Conservation (phyloP, 2,113 vertebrate species). For the Rhabdomys dilectus region DNA sequence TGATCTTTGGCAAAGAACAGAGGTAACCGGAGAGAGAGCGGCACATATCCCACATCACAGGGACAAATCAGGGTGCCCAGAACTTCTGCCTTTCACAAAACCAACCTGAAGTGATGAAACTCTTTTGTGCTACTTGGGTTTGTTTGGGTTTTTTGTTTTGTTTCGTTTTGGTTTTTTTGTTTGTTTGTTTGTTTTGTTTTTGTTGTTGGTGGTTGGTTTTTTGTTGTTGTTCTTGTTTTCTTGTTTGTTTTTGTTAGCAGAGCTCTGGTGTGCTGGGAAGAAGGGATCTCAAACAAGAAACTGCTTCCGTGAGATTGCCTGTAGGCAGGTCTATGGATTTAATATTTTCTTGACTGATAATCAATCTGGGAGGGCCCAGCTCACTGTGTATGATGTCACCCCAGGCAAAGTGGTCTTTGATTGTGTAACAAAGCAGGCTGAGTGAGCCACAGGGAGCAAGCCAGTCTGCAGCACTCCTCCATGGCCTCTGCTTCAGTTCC, state of each 20-base stretch:
- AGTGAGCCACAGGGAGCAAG: background rate
- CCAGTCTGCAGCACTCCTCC: background rate
- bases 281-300: background rate
- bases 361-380: background rate
- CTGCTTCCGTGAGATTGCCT: background rate
- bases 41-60: background rate
- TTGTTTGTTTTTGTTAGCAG: background rate
- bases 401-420: background rate
- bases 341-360: background rate
- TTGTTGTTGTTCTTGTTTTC: too few species aligned
- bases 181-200: too few species aligned
- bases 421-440: background rate
- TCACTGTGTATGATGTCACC: background rate
- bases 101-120: background rate
- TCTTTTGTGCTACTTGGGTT: background rate
- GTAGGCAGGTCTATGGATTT: background rate
- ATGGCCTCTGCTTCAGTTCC: background rate
- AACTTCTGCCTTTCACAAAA: background rate
- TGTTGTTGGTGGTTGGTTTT: background rate
- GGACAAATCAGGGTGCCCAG: background rate
- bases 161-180: too few species aligned
- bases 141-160: background rate
- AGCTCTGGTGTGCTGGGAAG: background rate
- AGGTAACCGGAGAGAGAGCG: too few species aligned
- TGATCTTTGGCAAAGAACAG: background rate